Conservation (phyloP, 2,888 invertebrate species). For the Aspidapion aeneum region DNA sequence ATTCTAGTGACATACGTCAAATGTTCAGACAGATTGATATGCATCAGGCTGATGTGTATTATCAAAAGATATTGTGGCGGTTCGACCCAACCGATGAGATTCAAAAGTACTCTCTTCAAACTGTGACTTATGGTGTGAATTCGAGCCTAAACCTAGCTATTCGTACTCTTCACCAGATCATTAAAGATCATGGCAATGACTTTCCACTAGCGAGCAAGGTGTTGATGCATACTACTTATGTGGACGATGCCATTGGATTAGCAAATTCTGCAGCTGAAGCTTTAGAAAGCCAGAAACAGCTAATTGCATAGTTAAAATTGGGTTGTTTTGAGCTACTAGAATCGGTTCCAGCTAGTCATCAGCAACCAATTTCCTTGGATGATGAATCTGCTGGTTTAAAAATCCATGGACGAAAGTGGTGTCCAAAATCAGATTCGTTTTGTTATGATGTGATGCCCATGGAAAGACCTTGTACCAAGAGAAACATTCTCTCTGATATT, state of each 20-base stretch:
- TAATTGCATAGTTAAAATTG: neutral
- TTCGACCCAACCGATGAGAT: slow-evolving; percentile 6
- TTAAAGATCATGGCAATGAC: too few relatives aligned
- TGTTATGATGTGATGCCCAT: neutral
- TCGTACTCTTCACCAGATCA: slow-evolving; percentile 5
- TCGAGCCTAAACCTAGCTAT: slow-evolving; percentile 7
- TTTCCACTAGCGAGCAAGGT: slow-evolving; percentile 4
- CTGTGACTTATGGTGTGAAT: slow-evolving; percentile 9
- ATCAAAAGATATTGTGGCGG: slow-evolving; percentile 14
- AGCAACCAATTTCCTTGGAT: neutral
- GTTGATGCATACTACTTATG: slow-evolving; percentile 1
- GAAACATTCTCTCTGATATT: neutral
- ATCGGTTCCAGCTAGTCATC: slow-evolving; percentile 5
- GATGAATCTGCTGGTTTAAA: neutral
- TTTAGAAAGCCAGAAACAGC: slow-evolving; percentile 2
- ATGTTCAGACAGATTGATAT: too few relatives aligned
- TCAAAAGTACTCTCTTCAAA: too few relatives aligned
- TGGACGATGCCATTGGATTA: slow-evolving; percentile 7
- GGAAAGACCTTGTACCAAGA: neutral
- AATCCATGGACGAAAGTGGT: neutral
- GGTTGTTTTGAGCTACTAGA: slow-evolving; percentile 9
- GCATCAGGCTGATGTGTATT: too few relatives aligned
- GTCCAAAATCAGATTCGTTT: neutral
- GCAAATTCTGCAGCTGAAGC: neutral
- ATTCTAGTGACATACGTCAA: too few relatives aligned